Conservation (phyloP, 2,888 invertebrate species). For the Epirrhoe alternata region DNA sequence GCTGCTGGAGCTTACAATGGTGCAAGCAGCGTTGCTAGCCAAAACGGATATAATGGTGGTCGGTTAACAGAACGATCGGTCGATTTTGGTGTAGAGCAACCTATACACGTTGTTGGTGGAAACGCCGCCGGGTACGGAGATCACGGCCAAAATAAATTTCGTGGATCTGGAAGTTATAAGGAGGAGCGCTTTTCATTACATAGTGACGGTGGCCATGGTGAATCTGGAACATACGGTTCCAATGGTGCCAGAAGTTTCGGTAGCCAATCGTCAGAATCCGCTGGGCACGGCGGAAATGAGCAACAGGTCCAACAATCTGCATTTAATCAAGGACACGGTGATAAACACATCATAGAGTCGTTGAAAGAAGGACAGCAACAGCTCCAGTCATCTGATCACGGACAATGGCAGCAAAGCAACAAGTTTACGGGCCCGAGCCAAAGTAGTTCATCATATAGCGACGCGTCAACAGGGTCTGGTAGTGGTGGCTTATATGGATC, state of each 20-base stretch:
- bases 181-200: conserved; percentile 41
- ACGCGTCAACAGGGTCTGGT: conserved; percentile 11
- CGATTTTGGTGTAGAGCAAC: conserved; percentile 14
- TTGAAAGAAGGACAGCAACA: conserved; percentile 22
- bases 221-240: conserved; percentile 7
- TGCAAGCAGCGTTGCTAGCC: background rate
- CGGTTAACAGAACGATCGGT: conserved; percentile 5
- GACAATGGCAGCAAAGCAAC: conserved; percentile 22
- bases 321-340: conserved; percentile 19
- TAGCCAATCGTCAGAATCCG: conserved; percentile 28
- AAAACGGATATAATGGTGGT: conserved; percentile 15
- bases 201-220: conserved; percentile 19
- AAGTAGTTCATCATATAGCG: conserved; percentile 17
- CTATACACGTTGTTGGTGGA: conserved; percentile 6
- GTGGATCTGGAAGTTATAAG: conserved; percentile 38
- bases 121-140: background rate
- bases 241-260: conserved; percentile 12
- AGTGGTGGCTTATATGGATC: conserved; percentile 3
- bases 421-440: conserved; percentile 26
- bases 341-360: conserved; percentile 5
- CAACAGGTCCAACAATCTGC: conserved; percentile 24
- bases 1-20: background rate
- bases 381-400: conserved; percentile 24
- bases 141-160: conserved; percentile 30
- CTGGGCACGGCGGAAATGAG: conserved; percentile 30